phyloP scores from a whole-genome alignment of 1,140 invertebrate species.

The Neuroterus valhalla region DNA sequence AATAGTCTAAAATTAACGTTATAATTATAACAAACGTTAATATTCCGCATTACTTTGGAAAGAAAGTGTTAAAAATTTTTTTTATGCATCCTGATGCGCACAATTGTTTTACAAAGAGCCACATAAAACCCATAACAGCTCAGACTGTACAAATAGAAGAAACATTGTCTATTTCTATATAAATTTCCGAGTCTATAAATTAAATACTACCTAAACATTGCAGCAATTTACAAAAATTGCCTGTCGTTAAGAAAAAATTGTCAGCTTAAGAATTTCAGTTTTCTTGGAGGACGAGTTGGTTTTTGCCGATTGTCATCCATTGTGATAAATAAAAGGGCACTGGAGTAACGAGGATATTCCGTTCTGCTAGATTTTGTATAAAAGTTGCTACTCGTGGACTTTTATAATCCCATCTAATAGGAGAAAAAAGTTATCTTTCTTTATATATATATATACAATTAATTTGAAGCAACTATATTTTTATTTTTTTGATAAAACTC shows the following conservation, averaged over 20 bases:
- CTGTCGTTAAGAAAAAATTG: background rate
- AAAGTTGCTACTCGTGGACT: slow-evolving; percentile 55
- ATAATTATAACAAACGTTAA: no score
- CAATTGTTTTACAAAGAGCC: no score
- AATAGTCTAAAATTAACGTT: no score
- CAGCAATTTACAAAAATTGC: background rate
- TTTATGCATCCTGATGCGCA: slow-evolving; percentile 1
- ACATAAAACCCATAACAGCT: no score
- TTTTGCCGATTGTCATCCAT: slow-evolving; percentile 55
- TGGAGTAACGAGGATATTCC: slow-evolving; percentile 50
- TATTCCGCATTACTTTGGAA: no score
- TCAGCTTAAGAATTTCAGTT: slow-evolving; percentile 1
- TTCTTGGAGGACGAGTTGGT: slow-evolving; percentile 40
- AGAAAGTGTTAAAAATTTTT: background rate
- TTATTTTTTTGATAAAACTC: slow-evolving; percentile 42
- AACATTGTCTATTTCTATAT: no score
- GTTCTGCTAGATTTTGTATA: slow-evolving; percentile 53
- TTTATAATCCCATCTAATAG: slow-evolving; percentile 61
- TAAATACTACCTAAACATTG: background rate
- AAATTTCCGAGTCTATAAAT: no score
- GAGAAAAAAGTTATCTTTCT: slow-evolving; percentile 39
- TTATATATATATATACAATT: no score
- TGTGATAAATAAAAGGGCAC: slow-evolving; percentile 60
- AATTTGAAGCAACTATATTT: no score
- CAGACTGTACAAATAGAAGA: no score